Percentiles rank a stretch among this genome's conserved stretches.
Evolutionary conservation across 2,797 vertebrate species (phyloP).

Genomic region (Galago senegalensis): DNA sequence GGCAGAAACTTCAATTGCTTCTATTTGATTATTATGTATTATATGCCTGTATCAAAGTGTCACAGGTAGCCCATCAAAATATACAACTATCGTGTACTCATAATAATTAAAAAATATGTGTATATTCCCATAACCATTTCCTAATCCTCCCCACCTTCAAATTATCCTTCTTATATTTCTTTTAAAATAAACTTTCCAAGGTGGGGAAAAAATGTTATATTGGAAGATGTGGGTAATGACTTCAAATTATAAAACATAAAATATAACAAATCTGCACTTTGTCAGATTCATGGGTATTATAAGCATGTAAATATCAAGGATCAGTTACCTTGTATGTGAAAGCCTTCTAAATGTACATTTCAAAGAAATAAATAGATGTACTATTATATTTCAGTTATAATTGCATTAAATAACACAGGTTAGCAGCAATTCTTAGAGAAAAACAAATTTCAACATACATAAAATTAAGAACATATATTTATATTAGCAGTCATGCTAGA

Average conservation of each 20-base stretch:
- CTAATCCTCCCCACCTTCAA: not conserved
- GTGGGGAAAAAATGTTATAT: not conserved
- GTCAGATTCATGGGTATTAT: not conserved
- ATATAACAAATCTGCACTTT: not conserved
- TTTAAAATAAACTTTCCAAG: not conserved
- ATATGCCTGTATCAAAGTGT: not conserved
- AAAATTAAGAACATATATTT: not conserved
- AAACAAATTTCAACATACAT: not conserved
- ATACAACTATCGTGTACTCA: not conserved
- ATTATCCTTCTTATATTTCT: not conserved
- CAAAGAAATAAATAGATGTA: not conserved
- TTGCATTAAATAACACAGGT: not conserved
- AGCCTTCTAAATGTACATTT: not conserved
- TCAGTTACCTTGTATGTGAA: not conserved
- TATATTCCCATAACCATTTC: not conserved
- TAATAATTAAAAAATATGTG: not conserved
- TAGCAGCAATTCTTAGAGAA: not conserved
- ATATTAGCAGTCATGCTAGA: not conserved
- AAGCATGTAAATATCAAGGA: not conserved
- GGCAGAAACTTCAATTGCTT: not conserved
- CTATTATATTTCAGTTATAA: not conserved
- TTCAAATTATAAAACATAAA: not conserved
- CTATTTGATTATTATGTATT: not conserved
- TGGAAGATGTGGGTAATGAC: not conserved
- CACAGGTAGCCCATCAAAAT: not conserved